Evolutionary conservation across 2,113 vertebrate genomes (phyloP), one percentile per base, ranked within the genome.

Genomic region (Eretmochelys imbricata): DNA sequence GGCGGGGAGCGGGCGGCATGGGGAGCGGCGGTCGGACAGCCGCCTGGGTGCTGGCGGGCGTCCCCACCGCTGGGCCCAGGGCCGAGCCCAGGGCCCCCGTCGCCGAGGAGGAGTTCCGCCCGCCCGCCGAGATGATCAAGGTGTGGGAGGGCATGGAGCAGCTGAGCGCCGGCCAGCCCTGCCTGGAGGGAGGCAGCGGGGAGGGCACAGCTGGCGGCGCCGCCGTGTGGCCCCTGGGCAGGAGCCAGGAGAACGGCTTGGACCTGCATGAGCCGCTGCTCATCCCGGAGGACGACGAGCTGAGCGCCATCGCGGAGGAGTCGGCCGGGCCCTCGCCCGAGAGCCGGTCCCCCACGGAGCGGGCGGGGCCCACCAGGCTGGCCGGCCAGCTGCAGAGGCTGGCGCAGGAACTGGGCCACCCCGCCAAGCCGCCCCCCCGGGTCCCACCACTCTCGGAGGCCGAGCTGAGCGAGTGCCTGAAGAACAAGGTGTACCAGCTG

Each of bases 401-500:
- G 35, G 89, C 96, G 8, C 53, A 22, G 53, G 54, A 90, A 6
- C 85, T 31, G 75, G 90, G 82, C 46, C 75, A 48, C 17, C 88
- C 81, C 87, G 59, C 80, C 80, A 69, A 20, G 0, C 51, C 97
- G 89, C 96, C 94, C 57, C 95, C 93, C 78, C 98, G 91, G 81
- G 96, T 98, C 14, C 75, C 98, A 55, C 97, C 93, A 91, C 81
- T 98, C 51, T 90, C 98, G 98, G 99, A 99, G 6, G 97, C 98
- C 54, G 98, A 98, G 8, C 81, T 98, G 93, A 95, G 95, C 1
- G 97, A 98, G 24, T 95, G 93, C 1, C 84, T 97, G 29, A 99
- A 99, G 95, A 99, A 98, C 95, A 99, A 99, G 96, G 99, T 99
- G 53, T 99, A 99, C 97, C 99, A 99, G 96, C 94, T 99, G 97